These are phyloP conservation scores for Drosophila borborema DNA, from an alignment of 2,888 invertebrate genomes.

Conservation along the genomic window DNA sequence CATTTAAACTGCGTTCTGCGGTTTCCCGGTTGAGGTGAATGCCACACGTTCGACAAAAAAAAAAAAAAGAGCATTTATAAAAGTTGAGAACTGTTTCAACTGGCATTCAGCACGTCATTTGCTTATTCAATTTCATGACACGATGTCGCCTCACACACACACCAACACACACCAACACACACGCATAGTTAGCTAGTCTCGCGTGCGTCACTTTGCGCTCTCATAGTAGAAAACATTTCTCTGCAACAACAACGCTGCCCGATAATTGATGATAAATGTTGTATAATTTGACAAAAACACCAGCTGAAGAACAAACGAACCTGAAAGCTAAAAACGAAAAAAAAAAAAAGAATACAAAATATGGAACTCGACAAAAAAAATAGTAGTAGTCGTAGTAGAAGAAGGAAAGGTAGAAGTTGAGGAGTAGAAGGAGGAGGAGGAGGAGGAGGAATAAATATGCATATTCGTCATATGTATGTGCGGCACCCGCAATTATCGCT, in stretches of 20 bases:
- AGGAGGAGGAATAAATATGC: conserved; percentile 19
- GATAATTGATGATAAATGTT: conserved; percentile 85
- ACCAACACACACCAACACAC: conserved; percentile 27
- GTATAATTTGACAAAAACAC: conserved; percentile 81
- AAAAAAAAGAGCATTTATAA: conserved; percentile 14
- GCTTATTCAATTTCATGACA: conserved; percentile 80
- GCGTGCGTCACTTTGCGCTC: conserved; percentile 69
- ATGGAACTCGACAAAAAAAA: conserved; percentile 25
- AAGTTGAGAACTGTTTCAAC: conserved; percentile 64
- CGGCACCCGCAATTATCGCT: conserved; percentile 78
- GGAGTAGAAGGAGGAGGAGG: no score
- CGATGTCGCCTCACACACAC: conserved; percentile 63
- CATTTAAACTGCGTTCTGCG: conserved; percentile 78
- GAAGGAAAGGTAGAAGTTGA: not conserved
- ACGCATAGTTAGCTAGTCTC: conserved; percentile 43
- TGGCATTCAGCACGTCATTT: conserved; percentile 84
- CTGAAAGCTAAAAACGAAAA: conserved; percentile 18
- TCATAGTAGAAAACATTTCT: conserved; percentile 68
- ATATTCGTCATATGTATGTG: not conserved
- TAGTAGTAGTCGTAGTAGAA: not conserved
- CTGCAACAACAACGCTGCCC: conserved; percentile 64
- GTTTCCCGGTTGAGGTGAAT: conserved; percentile 56
- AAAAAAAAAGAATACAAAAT: conserved; percentile 11
- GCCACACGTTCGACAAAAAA: conserved; percentile 52
- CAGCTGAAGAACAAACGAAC: conserved; percentile 48